Percentiles rank a stretch among this genome's conserved stretches.
phyloP scores from a whole-genome alignment of 2,888 invertebrate genomes.

The Apantesis nais region DNA sequence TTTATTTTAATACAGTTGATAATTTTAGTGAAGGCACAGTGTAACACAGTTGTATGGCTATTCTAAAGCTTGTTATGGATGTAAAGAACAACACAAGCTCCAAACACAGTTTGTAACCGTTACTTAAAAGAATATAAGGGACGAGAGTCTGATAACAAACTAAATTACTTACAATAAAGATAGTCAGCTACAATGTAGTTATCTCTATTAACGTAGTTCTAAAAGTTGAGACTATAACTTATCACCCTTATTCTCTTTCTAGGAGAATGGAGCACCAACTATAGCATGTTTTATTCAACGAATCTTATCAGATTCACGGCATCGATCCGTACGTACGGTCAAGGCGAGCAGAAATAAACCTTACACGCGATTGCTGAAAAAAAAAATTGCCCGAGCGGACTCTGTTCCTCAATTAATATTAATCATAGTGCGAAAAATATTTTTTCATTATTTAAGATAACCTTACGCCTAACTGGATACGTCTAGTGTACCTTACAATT shows the following conservation, averaged over 20 bases:
- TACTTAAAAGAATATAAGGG: background rate
- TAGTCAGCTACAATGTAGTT: background rate
- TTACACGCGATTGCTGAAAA: conserved; percentile 53
- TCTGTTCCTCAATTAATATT: background rate
- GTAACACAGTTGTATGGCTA: background rate
- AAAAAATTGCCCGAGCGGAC: conserved; percentile 36
- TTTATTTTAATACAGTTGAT: background rate
- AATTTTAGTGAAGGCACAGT: background rate
- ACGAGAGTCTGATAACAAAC: background rate
- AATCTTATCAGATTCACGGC: conserved; percentile 37
- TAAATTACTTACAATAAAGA: background rate
- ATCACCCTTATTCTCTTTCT: conserved; percentile 27
- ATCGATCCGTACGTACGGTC: conserved; percentile 52
- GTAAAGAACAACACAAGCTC: background rate
- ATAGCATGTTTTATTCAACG: conserved; percentile 42
- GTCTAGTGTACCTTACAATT: background rate
- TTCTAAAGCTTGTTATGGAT: background rate
- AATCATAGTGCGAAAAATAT: background rate
- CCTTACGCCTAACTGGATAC: background rate
- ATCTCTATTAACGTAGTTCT: conserved; percentile 20
- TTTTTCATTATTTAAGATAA: background rate
- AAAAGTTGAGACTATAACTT: conserved; percentile 26
- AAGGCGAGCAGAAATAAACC: conserved; percentile 49
- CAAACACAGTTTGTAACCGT: background rate
- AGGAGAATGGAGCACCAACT: conserved; percentile 18